Percentiles rank a stretch among this genome's conserved stretches.
Evolutionary conservation across 2,888 invertebrate species (phyloP).

Genomic region (Lordiphosa fenestrarum): DNA sequence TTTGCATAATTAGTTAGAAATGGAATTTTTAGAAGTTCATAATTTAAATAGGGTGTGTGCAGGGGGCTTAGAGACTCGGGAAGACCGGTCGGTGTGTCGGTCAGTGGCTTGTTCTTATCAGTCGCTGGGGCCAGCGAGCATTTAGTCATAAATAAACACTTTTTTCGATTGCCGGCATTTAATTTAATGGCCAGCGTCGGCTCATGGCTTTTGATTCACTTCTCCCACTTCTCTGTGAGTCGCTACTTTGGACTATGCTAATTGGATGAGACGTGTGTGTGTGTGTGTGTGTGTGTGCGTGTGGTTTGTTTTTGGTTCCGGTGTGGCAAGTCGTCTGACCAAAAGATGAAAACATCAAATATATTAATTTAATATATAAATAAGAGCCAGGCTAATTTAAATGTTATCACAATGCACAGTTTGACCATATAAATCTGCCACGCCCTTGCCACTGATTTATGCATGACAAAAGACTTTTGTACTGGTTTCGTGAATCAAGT

Average conservation of each 20-base stretch:
- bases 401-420: constrained; percentile 22
- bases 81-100: too few relatives aligned
- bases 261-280: constrained; percentile 38
- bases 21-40: too few relatives aligned
- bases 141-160: constrained; percentile 53
- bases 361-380: constrained; percentile 44
- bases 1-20: too few relatives aligned
- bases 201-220: constrained; percentile 55
- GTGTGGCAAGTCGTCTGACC: constrained; percentile 28
- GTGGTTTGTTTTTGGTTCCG: constrained; percentile 46
- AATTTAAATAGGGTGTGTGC: too few relatives aligned
- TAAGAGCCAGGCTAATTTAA: constrained; percentile 29
- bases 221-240: constrained; percentile 24
- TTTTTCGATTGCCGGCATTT: constrained; percentile 58
- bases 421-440: constrained; percentile 42
- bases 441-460: constrained; percentile 48
- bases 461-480: constrained; percentile 12
- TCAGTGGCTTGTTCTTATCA: too few relatives aligned
- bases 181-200: constrained; percentile 40
- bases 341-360: constrained; percentile 34
- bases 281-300: too few relatives aligned
- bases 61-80: too few relatives aligned
- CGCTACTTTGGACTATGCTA: constrained; percentile 48
- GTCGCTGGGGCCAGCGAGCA: constrained; percentile 9
- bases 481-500: constrained; percentile 35